These are phyloP conservation scores for Pycnomerus fuliginosus DNA, from an alignment of 2,888 invertebrate genomes.

Conservation along the genomic window DNA sequence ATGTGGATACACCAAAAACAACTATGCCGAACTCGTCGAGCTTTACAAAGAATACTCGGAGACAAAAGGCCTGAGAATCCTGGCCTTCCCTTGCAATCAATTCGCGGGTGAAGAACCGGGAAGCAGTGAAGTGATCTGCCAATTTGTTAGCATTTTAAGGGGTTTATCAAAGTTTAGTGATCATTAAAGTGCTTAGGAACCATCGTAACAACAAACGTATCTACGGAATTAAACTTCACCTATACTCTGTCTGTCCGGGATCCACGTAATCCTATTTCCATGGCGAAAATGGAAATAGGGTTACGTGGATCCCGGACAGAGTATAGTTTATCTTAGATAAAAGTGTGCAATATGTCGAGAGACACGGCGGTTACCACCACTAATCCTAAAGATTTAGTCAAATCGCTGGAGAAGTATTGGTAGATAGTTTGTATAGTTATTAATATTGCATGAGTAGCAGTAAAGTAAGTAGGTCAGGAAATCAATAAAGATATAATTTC, in stretches of 20 bases:
- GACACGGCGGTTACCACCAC: constrained; percentile 61
- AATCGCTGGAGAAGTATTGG: constrained; percentile 40
- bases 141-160: constrained; percentile 61
- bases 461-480: too few relatives aligned
- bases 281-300: too few relatives aligned
- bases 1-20: constrained; percentile 79
- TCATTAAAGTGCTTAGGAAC: constrained; percentile 71
- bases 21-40: constrained; percentile 80
- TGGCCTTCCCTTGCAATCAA: constrained; percentile 88
- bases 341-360: constrained; percentile 68
- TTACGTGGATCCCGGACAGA: too few relatives aligned
- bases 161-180: constrained; percentile 71
- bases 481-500: too few relatives aligned
- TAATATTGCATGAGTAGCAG: too few relatives aligned
- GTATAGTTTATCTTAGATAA: constrained; percentile 78
- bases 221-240: too few relatives aligned
- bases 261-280: too few relatives aligned
- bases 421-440: constrained; percentile 46
- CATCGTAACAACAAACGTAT: too few relatives aligned
- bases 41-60: constrained; percentile 73
- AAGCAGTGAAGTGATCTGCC: constrained; percentile 62
- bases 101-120: constrained; percentile 75
- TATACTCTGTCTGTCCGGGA: too few relatives aligned
- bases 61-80: constrained; percentile 71
- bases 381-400: constrained; percentile 37